These are phyloP conservation scores for Pogonocherus hispidulus DNA, from an alignment of 2,888 invertebrate species.

Conservation along the genomic window DNA sequence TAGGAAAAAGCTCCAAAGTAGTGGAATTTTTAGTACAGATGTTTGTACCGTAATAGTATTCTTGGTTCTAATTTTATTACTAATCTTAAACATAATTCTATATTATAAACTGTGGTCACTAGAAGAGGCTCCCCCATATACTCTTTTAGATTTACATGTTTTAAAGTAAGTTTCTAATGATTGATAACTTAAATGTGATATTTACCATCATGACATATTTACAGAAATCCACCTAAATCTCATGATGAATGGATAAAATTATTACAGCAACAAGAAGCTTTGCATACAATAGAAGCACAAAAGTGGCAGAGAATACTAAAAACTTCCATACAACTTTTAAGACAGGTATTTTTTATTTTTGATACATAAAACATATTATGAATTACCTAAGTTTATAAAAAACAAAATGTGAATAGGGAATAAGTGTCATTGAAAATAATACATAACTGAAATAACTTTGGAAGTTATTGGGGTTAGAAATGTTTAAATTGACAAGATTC, in stretches of 20 bases:
- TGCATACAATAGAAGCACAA: slow-evolving; percentile 85
- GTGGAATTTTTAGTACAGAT: slow-evolving; percentile 59
- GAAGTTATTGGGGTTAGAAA: too few species aligned
- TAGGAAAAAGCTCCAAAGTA: slow-evolving; percentile 62
- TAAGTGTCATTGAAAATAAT: too few species aligned
- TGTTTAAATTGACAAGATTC: too few species aligned
- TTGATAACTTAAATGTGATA: background rate
- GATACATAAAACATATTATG: background rate
- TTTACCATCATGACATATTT: slow-evolving; percentile 3
- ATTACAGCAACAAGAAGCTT: slow-evolving; percentile 83
- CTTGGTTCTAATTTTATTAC: slow-evolving; percentile 74
- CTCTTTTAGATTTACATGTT: slow-evolving; percentile 70
- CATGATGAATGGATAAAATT: slow-evolving; percentile 87
- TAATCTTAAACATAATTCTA: slow-evolving; percentile 83
- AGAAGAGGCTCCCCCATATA: slow-evolving; percentile 73
- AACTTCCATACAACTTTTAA: slow-evolving; percentile 78
- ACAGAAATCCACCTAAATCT: slow-evolving; percentile 79
- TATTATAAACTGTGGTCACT: slow-evolving; percentile 87
- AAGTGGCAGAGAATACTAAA: slow-evolving; percentile 86
- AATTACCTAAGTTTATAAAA: background rate
- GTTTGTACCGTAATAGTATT: slow-evolving; percentile 68
- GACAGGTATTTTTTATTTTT: too few species aligned
- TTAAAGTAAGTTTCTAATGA: slow-evolving; percentile 66
- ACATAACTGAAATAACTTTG: too few species aligned
- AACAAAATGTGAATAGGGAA: too few species aligned